phyloP scores from a whole-genome alignment of 2,113 vertebrate genomes.

The Mustelus asterias region DNA sequence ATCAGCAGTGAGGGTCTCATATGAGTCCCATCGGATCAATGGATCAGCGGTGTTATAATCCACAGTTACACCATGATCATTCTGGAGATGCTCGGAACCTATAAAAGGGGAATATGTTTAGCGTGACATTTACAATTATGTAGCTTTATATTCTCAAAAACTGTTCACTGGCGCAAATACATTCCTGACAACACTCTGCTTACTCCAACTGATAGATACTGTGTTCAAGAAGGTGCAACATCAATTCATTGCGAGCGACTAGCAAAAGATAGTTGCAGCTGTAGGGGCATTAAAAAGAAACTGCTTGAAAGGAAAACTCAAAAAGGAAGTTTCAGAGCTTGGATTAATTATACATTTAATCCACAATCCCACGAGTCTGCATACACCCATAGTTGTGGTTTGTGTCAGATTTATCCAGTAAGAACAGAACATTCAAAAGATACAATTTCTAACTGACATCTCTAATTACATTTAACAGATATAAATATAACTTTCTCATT shows the following conservation, averaged over 20 bases:
- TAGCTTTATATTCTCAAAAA: neutral
- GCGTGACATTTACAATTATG: neutral
- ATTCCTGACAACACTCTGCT: neutral
- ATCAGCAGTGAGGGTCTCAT: constrained; percentile 72
- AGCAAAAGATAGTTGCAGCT: neutral
- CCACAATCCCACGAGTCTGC: constrained; percentile 6
- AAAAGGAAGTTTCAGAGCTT: neutral
- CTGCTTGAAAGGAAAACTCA: neutral
- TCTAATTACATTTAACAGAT: neutral
- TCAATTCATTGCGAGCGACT: neutral
- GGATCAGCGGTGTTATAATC: constrained; percentile 80
- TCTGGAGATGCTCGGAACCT: constrained; percentile 73
- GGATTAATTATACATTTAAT: constrained; percentile 5
- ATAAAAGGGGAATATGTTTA: constrained; percentile 17
- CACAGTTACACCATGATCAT: constrained; percentile 67
- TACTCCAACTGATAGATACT: neutral
- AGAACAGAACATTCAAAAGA: neutral
- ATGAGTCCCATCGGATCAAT: constrained; percentile 83
- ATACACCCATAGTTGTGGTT: neutral
- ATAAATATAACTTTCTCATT: neutral
- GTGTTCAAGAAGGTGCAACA: neutral
- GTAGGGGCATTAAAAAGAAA: neutral
- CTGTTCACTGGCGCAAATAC: neutral
- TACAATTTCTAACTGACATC: neutral
- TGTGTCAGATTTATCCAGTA: neutral